A percentile compares a stretch with the other conserved stretches of the same genome.
Conservation (phyloP, 2,113 vertebrate species). For the Tachycineta bicolor region DNA sequence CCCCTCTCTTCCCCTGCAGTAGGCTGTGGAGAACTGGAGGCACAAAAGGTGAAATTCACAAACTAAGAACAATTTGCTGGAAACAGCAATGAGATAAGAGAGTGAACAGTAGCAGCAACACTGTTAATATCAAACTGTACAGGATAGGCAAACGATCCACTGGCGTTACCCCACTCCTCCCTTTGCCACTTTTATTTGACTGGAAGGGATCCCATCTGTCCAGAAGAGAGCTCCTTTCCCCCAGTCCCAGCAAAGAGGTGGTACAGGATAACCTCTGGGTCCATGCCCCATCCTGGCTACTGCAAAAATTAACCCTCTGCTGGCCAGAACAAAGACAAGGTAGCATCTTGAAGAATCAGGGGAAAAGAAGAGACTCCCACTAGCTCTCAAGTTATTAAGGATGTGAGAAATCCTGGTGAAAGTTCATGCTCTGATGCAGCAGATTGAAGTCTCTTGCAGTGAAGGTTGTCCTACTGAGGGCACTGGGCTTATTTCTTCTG, state of each 20-base stretch:
- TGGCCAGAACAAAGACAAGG: neutral
- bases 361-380: neutral
- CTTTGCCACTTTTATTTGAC: neutral
- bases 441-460: neutral
- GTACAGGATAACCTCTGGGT: neutral
- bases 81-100: neutral
- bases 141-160: neutral
- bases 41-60: neutral
- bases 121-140: neutral
- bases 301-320: neutral
- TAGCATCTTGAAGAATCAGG: accelerated
- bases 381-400: neutral
- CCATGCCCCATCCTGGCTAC: neutral
- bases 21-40: neutral
- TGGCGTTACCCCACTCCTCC: accelerated
- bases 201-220: neutral
- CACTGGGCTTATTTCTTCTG: neutral
- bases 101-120: neutral
- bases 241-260: neutral
- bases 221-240: neutral
- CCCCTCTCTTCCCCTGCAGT: neutral
- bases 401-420: neutral
- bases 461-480: neutral
- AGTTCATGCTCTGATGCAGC: neutral
- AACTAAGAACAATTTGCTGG: neutral